These are phyloP conservation scores for Pecten maximus DNA, from an alignment of 2,888 invertebrate genomes.

Conservation along the genomic window DNA sequence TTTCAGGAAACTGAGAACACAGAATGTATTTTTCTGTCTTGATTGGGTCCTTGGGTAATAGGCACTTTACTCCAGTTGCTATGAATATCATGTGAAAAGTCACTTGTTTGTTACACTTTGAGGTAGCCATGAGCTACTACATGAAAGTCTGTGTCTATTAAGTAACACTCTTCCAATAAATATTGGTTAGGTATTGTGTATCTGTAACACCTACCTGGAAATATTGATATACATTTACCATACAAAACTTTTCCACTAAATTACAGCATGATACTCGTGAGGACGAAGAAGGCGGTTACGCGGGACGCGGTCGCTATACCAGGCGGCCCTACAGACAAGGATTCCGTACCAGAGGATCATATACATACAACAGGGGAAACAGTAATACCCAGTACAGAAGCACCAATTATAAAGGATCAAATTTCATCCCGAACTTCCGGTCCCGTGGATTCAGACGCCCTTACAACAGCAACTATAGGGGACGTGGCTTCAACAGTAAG, in stretches of 20 bases:
- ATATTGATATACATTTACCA: neutral
- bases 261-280: constrained; percentile 45
- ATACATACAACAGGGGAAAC: neutral
- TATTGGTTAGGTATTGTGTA: too few relatives aligned
- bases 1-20: too few relatives aligned
- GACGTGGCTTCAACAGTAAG: constrained; percentile 16
- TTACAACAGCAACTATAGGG: constrained; percentile 39
- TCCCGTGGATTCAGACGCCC: constrained; percentile 28
- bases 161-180: too few relatives aligned
- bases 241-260: neutral
- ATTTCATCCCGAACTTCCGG: neutral
- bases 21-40: too few relatives aligned
- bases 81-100: too few relatives aligned
- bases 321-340: neutral
- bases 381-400: neutral
- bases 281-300: neutral
- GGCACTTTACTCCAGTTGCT: too few relatives aligned
- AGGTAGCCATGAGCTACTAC: too few relatives aligned
- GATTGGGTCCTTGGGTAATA: too few relatives aligned
- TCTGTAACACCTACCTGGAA: neutral
- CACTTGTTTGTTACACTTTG: too few relatives aligned
- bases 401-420: neutral
- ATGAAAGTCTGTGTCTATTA: too few relatives aligned
- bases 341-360: neutral
- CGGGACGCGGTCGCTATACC: neutral